Base-by-base conservation (phyloP, 1,140 invertebrate species). In the Nixonia krombeini region DNA sequence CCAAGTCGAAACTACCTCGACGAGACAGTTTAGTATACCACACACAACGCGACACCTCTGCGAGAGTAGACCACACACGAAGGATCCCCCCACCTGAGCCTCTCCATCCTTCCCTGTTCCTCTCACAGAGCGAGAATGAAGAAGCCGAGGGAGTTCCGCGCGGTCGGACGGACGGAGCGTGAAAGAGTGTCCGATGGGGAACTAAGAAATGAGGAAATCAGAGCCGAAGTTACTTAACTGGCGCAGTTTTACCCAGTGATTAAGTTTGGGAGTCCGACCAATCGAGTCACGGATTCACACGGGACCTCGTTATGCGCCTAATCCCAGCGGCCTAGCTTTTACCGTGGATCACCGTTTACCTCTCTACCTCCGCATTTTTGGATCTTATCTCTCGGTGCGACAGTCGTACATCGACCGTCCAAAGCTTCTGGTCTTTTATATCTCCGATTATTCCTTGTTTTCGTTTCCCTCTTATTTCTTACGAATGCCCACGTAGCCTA, bases 21-120 rank as follows among this genome's bases (percentile, higher is more conserved):
- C 64, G 67, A 75, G 70, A 78, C 74, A 80, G 70, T 76, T 68
- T 74, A 58, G 66, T 73, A 72, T 75, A 70, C 80, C 80, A 82
- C 80, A 82, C 80, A 81, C 78, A 78, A 82, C 73, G 78, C 77
- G 79, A 80, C 79, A 81, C 79, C 79, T 83, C 75, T 57, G 57
- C 68, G 58, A 64, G 49, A 75, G 65, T 78, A 82, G 10, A 10
- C 79, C 81, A 82, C 80, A 79, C 80, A 83, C 80, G 81, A 82
- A 83, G 81, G 78, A 78, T 75, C 56, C 66, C 61, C 64, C 51
- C 37, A 63, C 57, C 42, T n/a, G 18, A 10, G 13, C 12, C 7
- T 52, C 29, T 53, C 42, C 53, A 9, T 63, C 44, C 44, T 57
- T 70, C 58, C 52, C 56, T 69, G 33, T 58, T 59, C 23, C 9